Evolutionary conservation across 2,888 invertebrate species (phyloP), one percentile per base, ranked within the genome.

Genomic region (Crocallis elinguaria): DNA sequence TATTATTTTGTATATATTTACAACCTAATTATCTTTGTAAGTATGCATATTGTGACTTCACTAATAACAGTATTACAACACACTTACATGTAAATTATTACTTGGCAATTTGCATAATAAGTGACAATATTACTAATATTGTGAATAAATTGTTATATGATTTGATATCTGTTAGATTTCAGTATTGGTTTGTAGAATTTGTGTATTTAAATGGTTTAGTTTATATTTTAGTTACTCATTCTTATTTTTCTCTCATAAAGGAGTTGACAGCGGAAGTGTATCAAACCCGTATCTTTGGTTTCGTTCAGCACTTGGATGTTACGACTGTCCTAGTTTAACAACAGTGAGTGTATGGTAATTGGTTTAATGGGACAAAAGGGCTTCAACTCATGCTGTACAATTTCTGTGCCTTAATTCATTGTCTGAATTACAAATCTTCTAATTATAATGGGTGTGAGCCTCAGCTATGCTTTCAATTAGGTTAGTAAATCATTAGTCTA

Each of bases 171-270:
- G n/a, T n/a, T 29, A 29, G 11, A 29, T 29, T 9, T 11, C 25
- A 6, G n/a, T 13, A 14, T 8, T 8, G 16, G 17, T 27, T 14
- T 27, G 27, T 30, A 16, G 9, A 36, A 4, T 39, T 21, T 23
- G 0, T 27, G 32, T 25, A 11, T 21, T 19, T 23, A 46, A 36
- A 27, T 42, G 13, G 41, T 51, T 38, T 32, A 42, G 41, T 25
- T 43, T 21, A 14, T 30, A 14, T 32, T 42, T 45, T 32, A 42
- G 33, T 53, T 33, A 54, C 62, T 62, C 57, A 60, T 53, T 37
- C 60, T 60, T 61, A 54, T 67, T 72, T 73, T 76, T 77, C 75
- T 79, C 70, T 66, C 67, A 55, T 75, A 73, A 79, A 79, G 77
- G 69, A 65, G 60, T 79, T 79, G 71, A 75, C 73, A 71, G 75